Conservation (phyloP, 2,888 invertebrate species). For the Cephus runcator region DNA sequence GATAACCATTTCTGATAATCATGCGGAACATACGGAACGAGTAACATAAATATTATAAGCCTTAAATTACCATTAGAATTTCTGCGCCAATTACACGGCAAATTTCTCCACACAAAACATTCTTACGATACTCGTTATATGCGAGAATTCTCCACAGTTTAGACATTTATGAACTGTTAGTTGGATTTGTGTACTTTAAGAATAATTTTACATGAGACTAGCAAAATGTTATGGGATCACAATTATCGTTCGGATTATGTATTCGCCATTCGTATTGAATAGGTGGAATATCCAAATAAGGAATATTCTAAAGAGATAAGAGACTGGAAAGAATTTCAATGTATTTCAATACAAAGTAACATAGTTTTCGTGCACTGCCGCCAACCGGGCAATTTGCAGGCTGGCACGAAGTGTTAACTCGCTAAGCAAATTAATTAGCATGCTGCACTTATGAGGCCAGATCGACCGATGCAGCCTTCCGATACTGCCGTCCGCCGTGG, state of each 20-base stretch:
- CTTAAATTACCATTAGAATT: not conserved
- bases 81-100: not conserved
- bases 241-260: not conserved
- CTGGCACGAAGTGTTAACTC: constrained; percentile 20
- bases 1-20: not conserved
- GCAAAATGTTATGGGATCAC: not conserved
- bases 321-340: not conserved
- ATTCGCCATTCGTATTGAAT: not conserved
- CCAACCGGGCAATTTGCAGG: constrained; percentile 16
- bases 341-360: not conserved
- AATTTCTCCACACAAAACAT: not conserved
- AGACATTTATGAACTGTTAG: not conserved
- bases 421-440: constrained; percentile 25
- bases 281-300: not conserved
- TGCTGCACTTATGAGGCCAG: constrained; percentile 22
- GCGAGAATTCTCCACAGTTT: not conserved
- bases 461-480: constrained; percentile 23
- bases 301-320: not conserved
- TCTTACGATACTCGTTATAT: not conserved
- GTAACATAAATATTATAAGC: not conserved
- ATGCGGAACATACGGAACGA: not conserved
- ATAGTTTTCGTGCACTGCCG: not conserved
- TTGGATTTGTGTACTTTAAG: not conserved
- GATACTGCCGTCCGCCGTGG: constrained; percentile 22
- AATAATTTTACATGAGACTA: not conserved